Evolutionary conservation across 2,113 vertebrate species (phyloP).

Genomic region (Quiscalus mexicanus): DNA sequence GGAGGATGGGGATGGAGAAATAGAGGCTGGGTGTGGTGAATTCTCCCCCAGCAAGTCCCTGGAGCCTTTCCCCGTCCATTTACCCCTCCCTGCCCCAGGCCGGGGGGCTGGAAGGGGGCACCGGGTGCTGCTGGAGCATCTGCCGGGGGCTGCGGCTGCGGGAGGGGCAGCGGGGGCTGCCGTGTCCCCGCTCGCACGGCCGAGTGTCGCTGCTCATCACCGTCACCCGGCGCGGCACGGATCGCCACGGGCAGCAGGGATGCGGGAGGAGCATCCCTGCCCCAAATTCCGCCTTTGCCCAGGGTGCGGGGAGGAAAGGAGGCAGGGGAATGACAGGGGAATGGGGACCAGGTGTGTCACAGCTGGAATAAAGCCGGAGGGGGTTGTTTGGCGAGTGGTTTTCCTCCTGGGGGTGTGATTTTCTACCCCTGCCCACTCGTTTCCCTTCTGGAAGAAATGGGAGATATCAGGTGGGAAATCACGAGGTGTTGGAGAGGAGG

Average conservation of each 20-base stretch:
- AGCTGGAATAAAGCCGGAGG: neutral
- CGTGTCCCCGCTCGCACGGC: neutral
- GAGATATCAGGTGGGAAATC: neutral
- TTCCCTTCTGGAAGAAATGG: neutral
- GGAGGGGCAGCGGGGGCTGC: neutral
- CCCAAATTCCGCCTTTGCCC: neutral
- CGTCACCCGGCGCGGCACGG: neutral
- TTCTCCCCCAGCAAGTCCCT: neutral
- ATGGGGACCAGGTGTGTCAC: neutral
- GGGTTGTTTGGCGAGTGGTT: neutral
- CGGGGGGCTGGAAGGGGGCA: accelerated
- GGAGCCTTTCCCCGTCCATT: neutral
- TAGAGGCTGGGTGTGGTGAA: accelerated
- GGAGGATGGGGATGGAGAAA: neutral
- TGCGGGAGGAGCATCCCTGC: neutral
- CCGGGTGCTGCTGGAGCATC: neutral
- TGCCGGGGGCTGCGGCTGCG: accelerated
- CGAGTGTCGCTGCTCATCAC: neutral
- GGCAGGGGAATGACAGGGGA: neutral
- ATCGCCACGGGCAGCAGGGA: neutral
- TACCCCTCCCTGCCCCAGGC: accelerated
- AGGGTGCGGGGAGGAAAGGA: neutral
- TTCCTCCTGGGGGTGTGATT: neutral
- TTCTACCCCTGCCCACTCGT: neutral
- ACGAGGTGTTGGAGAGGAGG: neutral